Percentiles rank a stretch among this genome's conserved stretches.
Conservation (phyloP, 1,140 invertebrate species). For the Calephelis virginiensis region DNA sequence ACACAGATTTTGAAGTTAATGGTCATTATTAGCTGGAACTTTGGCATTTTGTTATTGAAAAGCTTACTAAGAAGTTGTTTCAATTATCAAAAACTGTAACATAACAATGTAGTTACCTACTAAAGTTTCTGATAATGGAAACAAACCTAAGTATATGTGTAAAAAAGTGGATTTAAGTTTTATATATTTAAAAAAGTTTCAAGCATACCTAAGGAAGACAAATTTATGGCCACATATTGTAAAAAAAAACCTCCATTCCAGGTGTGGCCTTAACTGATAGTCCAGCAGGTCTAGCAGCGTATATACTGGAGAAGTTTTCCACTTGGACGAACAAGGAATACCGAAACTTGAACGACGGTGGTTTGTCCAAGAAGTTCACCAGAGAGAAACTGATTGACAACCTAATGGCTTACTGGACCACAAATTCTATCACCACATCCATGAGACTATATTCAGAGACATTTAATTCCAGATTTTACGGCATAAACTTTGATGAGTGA, state of each 20-base stretch:
- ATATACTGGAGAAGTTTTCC: conserved; percentile 93
- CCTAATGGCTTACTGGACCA: conserved; percentile 93
- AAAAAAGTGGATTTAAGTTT: too few relatives aligned
- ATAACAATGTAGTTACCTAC: too few relatives aligned
- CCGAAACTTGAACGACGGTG: conserved; percentile 81
- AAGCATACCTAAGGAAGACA: too few relatives aligned
- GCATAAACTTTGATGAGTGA: conserved; percentile 71
- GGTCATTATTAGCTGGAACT: too few relatives aligned
- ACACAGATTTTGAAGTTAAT: too few relatives aligned
- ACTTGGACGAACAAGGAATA: conserved; percentile 82
- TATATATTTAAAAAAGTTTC: too few relatives aligned
- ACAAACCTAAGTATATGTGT: too few relatives aligned
- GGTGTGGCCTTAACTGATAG: conserved; percentile 82
- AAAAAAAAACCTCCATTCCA: conserved; percentile 28
- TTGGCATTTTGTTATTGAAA: too few relatives aligned
- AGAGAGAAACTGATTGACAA: conserved; percentile 91
- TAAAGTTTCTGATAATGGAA: too few relatives aligned
- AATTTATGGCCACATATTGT: not conserved
- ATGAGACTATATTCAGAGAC: conserved; percentile 86
- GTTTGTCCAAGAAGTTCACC: conserved; percentile 79
- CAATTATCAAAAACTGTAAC: too few relatives aligned
- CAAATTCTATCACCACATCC: conserved; percentile 87
- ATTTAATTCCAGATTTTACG: conserved; percentile 59
- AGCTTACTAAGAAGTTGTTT: too few relatives aligned
- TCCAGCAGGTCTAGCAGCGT: conserved; percentile 84